Percentiles rank a stretch among this genome's conserved stretches.
Conservation (phyloP, 2,797 vertebrate genomes). For the Coluber constrictor region DNA sequence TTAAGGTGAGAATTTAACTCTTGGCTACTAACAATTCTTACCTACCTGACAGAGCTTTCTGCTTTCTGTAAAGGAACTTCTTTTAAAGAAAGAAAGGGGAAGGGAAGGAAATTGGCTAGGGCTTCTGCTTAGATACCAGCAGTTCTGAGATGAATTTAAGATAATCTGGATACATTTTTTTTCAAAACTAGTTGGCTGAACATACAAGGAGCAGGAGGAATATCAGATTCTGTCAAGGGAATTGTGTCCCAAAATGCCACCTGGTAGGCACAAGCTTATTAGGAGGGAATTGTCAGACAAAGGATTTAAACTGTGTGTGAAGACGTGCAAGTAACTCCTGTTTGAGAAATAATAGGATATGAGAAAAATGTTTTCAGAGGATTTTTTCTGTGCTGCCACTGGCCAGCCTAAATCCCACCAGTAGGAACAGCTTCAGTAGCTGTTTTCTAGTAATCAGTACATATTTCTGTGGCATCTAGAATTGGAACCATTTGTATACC, state of each 20-base stretch:
- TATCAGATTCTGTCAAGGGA: neutral
- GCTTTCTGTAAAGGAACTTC: neutral
- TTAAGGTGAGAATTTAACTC: conserved; percentile 74
- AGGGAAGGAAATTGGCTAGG: neutral
- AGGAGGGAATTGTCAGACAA: neutral
- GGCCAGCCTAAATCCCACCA: neutral
- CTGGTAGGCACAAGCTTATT: neutral
- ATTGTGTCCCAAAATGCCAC: neutral
- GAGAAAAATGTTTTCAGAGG: neutral
- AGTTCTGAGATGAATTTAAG: neutral
- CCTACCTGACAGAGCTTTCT: neutral
- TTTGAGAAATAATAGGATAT: neutral
- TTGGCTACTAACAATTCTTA: neutral
- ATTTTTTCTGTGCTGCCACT: too few relatives aligned
- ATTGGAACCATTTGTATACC: too few relatives aligned
- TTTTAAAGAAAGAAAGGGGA: neutral
- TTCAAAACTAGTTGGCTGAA: neutral
- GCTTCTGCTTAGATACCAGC: neutral
- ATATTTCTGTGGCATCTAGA: neutral
- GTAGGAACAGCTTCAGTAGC: neutral
- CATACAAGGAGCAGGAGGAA: neutral
- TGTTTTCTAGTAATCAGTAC: neutral
- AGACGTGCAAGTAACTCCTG: neutral
- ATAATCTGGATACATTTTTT: neutral
- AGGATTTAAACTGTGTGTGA: neutral